phyloP scores from a whole-genome alignment of 2,797 vertebrate species.

The Adrianichthys oophorus region DNA sequence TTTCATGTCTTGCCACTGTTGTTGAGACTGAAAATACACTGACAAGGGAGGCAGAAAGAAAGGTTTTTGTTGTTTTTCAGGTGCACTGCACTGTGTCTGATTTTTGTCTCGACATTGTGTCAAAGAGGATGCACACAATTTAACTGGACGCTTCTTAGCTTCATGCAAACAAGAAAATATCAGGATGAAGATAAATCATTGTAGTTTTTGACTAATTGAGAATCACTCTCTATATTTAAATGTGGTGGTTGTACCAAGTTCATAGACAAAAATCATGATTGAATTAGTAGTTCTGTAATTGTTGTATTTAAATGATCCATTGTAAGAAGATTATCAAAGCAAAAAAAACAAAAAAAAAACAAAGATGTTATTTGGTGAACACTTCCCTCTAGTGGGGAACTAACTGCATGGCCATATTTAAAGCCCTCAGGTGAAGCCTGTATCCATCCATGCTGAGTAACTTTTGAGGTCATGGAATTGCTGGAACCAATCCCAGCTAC shows the following conservation, averaged over 20 bases:
- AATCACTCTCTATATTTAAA: no score
- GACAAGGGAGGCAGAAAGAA: conserved; percentile 35
- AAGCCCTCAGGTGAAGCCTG: background rate
- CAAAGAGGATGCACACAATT: background rate
- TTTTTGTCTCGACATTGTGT: conserved; percentile 10
- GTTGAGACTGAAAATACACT: conserved; percentile 57
- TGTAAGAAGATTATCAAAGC: background rate
- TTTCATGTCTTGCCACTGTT: conserved; percentile 57
- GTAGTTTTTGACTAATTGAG: background rate
- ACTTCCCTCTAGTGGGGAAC: conserved; percentile 43
- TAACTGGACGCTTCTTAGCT: background rate
- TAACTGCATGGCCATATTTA: background rate
- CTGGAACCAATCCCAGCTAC: no score
- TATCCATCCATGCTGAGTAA: background rate
- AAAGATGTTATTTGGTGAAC: conserved; percentile 21
- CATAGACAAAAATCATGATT: no score
- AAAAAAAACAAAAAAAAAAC: no score
- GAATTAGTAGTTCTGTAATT: no score
- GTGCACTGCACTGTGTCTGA: background rate
- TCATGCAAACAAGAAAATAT: background rate
- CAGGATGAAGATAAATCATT: background rate
- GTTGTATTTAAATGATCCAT: background rate
- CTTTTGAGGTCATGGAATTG: background rate
- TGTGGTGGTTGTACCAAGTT: no score
- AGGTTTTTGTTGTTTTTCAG: conserved; percentile 17